Evolutionary conservation across 2,797 vertebrate species (phyloP), one percentile per base, ranked within the genome.

Genomic region (Tragelaphus oryx): DNA sequence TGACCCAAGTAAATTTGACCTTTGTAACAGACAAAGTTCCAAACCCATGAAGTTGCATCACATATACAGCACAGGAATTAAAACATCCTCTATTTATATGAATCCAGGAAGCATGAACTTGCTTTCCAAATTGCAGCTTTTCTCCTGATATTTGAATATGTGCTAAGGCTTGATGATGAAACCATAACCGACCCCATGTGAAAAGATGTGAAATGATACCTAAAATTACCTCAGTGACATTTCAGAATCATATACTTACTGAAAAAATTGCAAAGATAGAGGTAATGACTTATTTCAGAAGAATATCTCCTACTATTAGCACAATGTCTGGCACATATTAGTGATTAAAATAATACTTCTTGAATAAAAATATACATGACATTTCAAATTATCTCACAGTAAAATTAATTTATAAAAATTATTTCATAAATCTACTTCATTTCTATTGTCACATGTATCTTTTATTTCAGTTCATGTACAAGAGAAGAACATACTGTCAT

Each of bases 331-430:
- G 4, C 54, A 28, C 11, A 65, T 76, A 86, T 68, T 80, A 93
- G 7, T 37, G 24, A 80, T 75, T 88, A 85, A 96, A 92, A 30
- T 12, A 22, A 54, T 79, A 78, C 10, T 68, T 78, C 8, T 14
- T 93, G 37, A 89, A 65, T 82, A 26, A 90, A 79, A 95, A 93
- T 48, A 46, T 41, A 46, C 6, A 54, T 60, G 82, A 52, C 6
- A 48, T 88, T 85, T 65, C 10, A 83, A 93, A 82, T 79, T 95
- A 75, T 84, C 33, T 91, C 62, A 46, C 3, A 46, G 1, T 74
- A 3, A 95, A 88, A 92, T 94, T 83, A 76, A 48, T 84, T 93
- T 86, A 86, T 54, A 68, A 91, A 87, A 89, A 55, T 54, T 28
- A 55, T 54, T 24, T 92, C 59, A 55, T 95, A 68, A 2, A 57